phyloP scores from a whole-genome alignment of 2,888 invertebrate species.

The Yponomeuta cagnagella region DNA sequence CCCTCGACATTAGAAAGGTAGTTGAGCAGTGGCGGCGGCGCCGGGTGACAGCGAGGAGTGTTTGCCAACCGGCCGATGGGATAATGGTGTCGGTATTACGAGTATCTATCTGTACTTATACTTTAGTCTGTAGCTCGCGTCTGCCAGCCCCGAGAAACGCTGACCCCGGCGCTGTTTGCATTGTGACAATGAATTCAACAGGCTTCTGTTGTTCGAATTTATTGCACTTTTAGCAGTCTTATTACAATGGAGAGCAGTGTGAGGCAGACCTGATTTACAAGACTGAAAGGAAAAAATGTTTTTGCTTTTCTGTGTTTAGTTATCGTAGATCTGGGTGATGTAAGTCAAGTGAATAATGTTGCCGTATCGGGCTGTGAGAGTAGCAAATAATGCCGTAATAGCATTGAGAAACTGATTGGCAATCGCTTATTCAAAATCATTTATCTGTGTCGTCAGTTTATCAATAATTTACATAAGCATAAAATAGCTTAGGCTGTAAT shows the following conservation, averaged over 20 bases:
- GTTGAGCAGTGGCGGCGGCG: background rate
- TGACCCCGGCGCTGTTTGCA: slow-evolving; percentile 23
- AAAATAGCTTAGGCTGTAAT: background rate
- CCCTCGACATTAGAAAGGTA: background rate
- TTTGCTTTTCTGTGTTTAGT: too few species aligned
- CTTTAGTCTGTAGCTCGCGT: slow-evolving; percentile 24
- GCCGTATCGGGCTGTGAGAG: too few species aligned
- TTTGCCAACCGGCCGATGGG: slow-evolving; percentile 56
- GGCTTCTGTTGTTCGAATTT: background rate
- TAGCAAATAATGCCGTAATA: too few species aligned
- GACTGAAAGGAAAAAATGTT: too few species aligned
- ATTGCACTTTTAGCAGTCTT: background rate
- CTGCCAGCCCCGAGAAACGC: slow-evolving; percentile 22
- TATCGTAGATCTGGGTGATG: too few species aligned
- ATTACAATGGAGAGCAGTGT: too few species aligned
- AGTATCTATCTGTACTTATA: background rate
- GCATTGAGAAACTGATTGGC: too few species aligned
- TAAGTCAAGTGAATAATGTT: too few species aligned
- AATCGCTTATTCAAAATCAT: too few species aligned
- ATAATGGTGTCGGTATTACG: slow-evolving; percentile 43
- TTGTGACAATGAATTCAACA: slow-evolving; percentile 45
- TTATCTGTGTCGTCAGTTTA: too few species aligned
- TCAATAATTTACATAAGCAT: background rate
- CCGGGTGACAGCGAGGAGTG: slow-evolving; percentile 38
- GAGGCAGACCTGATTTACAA: too few species aligned